A percentile compares a stretch with the other conserved stretches of the same genome.
Conservation (phyloP, 2,888 invertebrate genomes). For the Ochlodes sylvanus region DNA sequence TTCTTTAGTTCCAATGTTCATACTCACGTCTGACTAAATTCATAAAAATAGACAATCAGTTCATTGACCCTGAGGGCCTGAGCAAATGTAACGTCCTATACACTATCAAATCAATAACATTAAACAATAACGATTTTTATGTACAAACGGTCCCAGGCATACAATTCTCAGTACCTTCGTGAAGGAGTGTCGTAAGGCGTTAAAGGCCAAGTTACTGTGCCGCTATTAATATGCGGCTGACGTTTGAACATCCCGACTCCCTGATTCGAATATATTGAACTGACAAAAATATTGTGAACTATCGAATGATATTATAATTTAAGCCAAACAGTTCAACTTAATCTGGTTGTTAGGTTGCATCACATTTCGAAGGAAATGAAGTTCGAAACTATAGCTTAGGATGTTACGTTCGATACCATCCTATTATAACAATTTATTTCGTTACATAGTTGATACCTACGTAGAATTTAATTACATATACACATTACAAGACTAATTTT, state of each 20-base stretch:
- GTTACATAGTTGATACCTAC: not conserved
- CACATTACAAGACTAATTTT: too few relatives aligned
- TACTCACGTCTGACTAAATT: constrained; percentile 1
- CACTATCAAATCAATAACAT: constrained; percentile 7
- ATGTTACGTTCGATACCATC: constrained; percentile 46
- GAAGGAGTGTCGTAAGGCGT: constrained; percentile 45
- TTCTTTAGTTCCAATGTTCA: not conserved
- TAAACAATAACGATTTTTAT: constrained; percentile 41
- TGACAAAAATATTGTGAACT: constrained; percentile 45
- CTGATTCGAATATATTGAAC: constrained; percentile 60
- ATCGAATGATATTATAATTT: not conserved
- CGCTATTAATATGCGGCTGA: constrained; percentile 61
- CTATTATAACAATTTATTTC: not conserved
- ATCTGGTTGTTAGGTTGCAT: constrained; percentile 51
- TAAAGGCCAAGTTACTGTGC: constrained; percentile 58
- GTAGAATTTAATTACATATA: constrained; percentile 2
- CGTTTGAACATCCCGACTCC: constrained; percentile 60
- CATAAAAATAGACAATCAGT: constrained; percentile 26
- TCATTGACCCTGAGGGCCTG: constrained; percentile 29
- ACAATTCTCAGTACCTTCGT: constrained; percentile 46
- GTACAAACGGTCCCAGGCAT: constrained; percentile 41
- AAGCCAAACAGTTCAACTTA: not conserved
- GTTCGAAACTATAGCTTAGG: constrained; percentile 54
- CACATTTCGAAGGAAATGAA: constrained; percentile 60
- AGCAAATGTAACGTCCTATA: constrained; percentile 14